Evolutionary conservation across 1,140 invertebrate species (phyloP).

Genomic region (Drosophila sturtevanti): DNA sequence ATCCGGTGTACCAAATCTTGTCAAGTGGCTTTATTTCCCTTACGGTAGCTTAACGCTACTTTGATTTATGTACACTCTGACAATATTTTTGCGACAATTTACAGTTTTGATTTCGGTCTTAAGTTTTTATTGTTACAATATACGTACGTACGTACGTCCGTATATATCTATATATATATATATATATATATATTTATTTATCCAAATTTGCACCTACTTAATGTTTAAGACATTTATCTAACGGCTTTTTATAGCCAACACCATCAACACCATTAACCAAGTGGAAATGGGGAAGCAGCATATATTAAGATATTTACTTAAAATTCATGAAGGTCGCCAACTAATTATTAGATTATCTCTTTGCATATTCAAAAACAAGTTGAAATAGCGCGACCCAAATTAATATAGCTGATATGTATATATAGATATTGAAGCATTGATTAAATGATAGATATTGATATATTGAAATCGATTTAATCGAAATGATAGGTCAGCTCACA

Average conservation of each 20-base stretch:
- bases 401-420: not conserved
- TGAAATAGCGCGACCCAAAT: not conserved
- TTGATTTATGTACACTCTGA: slow-evolving; percentile 67
- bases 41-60: slow-evolving; percentile 42
- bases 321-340: slow-evolving; percentile 1
- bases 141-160: no score
- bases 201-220: slow-evolving; percentile 57
- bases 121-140: slow-evolving; percentile 36
- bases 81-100: slow-evolving; percentile 65
- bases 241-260: no score
- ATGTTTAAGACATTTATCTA: slow-evolving; percentile 11
- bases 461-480: not conserved
- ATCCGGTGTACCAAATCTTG: slow-evolving; percentile 39
- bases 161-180: not conserved
- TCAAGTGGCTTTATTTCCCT: slow-evolving; percentile 49
- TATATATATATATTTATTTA: slow-evolving; percentile 34
- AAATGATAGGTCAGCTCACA: not conserved
- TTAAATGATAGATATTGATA: not conserved
- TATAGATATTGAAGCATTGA: not conserved
- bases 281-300: not conserved
- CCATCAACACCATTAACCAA: no score
- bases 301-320: not conserved
- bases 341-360: not conserved
- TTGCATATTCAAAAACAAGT: not conserved
- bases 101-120: slow-evolving; percentile 72